Base-by-base conservation (phyloP, 2,113 vertebrate genomes). In the Gracilinanus agilis region DNA sequence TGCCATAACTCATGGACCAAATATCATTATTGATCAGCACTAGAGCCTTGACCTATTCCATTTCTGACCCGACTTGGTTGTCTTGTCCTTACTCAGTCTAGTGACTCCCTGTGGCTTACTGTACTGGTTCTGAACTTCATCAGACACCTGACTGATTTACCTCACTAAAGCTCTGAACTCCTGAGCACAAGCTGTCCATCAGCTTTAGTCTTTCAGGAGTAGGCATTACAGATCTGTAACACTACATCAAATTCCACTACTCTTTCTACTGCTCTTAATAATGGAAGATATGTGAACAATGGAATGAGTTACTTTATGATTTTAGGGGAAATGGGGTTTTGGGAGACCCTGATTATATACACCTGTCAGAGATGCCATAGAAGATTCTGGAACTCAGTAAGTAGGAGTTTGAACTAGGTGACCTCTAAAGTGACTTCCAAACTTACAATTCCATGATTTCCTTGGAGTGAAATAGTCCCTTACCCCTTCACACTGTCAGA, bases 401-500 rank as follows among this genome's bases (percentile, higher is more conserved):
- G 55, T 34, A 44, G 88, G 21, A 96, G 55, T 21, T 44, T 90
- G 9, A 27, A 21, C 40, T 61, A 24, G 10, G 58, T 94, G 55
- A 67, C 9, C 54, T 3, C 54, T 83, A 44, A 0, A 55, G 12
- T 94, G 75, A 67, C 58, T 91, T 53, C 7, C 88, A 16, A 0
- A 88, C 94, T 44, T 61, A 6, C 8, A 16, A 91, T 27, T 56
- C 24, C 19, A 0, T 1, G 44, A 96, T 27, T 53, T 40, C 89
- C 34, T 61, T 53, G 55, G 29, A 88, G 53, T 55, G 24, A 3
- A 53, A 16, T 3, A n/a, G n/a, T 91, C 6, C 27, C 21, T 23
- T 34, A 27, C 53, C 25, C 44, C 49, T 90, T 83, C 93, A 61
- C 44, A 88, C 91, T 95, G 21, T 94, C 25, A 67, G 49, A 94